Percentiles rank a stretch among this genome's conserved stretches.
These are phyloP conservation scores for Cherax quadricarinatus DNA, from an alignment of 1,140 invertebrate genomes.

Conservation along the genomic window DNA sequence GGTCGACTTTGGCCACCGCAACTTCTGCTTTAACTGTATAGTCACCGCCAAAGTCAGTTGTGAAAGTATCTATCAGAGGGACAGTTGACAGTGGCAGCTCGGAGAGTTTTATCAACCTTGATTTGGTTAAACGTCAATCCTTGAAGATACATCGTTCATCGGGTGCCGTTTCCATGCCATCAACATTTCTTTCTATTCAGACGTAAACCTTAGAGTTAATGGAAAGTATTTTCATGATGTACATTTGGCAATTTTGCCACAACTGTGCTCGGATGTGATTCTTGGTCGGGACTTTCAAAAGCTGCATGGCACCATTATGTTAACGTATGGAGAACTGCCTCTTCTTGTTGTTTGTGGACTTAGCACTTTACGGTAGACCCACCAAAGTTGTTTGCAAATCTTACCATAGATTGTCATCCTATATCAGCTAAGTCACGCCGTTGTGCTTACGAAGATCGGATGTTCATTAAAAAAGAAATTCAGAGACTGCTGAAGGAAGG, in stretches of 20 bases:
- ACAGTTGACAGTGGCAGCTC: too few species aligned
- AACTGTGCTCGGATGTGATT: slow-evolving; percentile 28
- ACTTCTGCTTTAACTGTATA: neutral
- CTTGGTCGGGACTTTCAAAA: slow-evolving; percentile 29
- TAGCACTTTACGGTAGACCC: too few species aligned
- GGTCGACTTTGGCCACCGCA: neutral
- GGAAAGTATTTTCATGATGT: slow-evolving; percentile 31
- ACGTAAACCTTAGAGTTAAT: slow-evolving; percentile 44
- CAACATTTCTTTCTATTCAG: slow-evolving; percentile 19
- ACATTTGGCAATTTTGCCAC: slow-evolving; percentile 13
- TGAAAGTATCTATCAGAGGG: slow-evolving; percentile 16
- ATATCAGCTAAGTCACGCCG: too few species aligned
- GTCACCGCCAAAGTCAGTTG: neutral
- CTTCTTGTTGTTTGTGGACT: too few species aligned
- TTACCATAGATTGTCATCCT: too few species aligned
- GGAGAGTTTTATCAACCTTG: too few species aligned
- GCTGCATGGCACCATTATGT: slow-evolving; percentile 12
- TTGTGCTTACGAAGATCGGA: slow-evolving; percentile 23
- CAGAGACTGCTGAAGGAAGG: slow-evolving; percentile 34
- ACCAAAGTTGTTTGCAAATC: too few species aligned
- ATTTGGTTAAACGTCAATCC: too few species aligned
- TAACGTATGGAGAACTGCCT: slow-evolving; percentile 30
- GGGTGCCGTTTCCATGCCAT: slow-evolving; percentile 46
- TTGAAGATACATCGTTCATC: slow-evolving; percentile 4
- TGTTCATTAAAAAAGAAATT: slow-evolving; percentile 15